Evolutionary conservation across 1,140 invertebrate species (phyloP).

Genomic region (Drosophila santomea): DNA sequence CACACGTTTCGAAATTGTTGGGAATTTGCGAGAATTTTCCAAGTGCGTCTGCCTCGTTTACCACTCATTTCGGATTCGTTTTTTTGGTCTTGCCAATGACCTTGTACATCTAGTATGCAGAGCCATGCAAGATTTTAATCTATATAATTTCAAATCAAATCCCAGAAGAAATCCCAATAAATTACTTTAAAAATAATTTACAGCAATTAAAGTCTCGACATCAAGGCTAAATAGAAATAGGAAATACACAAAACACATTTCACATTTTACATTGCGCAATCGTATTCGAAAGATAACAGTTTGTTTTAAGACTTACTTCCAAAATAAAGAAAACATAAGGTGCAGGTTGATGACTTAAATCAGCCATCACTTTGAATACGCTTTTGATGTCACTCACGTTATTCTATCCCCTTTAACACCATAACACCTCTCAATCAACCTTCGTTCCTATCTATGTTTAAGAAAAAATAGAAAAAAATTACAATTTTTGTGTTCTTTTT

Average conservation of each 20-base stretch:
- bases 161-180: not conserved
- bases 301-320: not conserved
- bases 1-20: slow-evolving; percentile 57
- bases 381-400: slow-evolving; percentile 22
- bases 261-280: not conserved
- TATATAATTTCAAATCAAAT: too few relatives aligned
- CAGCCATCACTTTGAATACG: slow-evolving; percentile 15
- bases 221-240: slow-evolving; percentile 11
- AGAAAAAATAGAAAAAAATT: slow-evolving; percentile 2
- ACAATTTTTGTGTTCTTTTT: slow-evolving; percentile 1
- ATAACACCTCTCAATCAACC: slow-evolving; percentile 41
- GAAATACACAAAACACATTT: not conserved
- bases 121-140: not conserved
- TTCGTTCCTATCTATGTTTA: slow-evolving; percentile 23
- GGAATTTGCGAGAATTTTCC: slow-evolving; percentile 65
- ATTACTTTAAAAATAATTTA: not conserved
- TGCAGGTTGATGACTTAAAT: slow-evolving; percentile 11
- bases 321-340: not conserved
- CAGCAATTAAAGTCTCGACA: slow-evolving; percentile 43
- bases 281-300: not conserved
- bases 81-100: slow-evolving; percentile 66
- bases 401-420: slow-evolving; percentile 28
- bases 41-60: slow-evolving; percentile 22
- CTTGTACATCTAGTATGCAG: slow-evolving; percentile 56
- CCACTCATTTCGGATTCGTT: slow-evolving; percentile 15